Base-by-base conservation (phyloP, 1,140 invertebrate species). In the Acromyrmex charruanus region DNA sequence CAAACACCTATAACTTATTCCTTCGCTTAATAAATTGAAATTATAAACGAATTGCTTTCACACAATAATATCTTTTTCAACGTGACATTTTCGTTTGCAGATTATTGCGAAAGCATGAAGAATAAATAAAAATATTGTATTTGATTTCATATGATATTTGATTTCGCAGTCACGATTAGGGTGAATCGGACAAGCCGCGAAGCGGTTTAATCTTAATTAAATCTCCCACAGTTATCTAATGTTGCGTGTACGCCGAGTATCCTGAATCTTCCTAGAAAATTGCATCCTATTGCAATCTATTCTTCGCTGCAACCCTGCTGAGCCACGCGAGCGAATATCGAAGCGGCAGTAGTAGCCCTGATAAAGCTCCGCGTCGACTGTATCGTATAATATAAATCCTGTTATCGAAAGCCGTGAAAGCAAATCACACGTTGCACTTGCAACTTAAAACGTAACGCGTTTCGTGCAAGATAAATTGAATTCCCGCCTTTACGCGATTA, bases 161-260 rank as follows among this genome's bases (percentile, higher is more conserved):
- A 84, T 72, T 84, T 81, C n/a, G 55, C 55, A 31, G 16, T 16
- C 16, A 9, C 18, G 79, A 51, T 61, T 63, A 79, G 59, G 49
- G 44, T 5, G 7, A 7, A 77, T 85, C 59, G 80, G 61, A 74
- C 74, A 44, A 77, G 49, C 31, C 16, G 39, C 44, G n/a, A 35
- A 51, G 44, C 14, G 53, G 39, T 55, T 77, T 89, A 87, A 89
- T 91, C 90, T 87, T 88, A 91, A 91, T 88, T 87, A 88, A 90
- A 90, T 90, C 86, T 90, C 61, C 16, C 39, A 53, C 63, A 14
- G 75, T 80, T 79, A 77, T 81, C 69, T 77, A 90, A 88, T 87
- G 80, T 88, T 85, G 86, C 82, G 58, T 77, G 81, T 86, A 71
- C 69, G 59, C 79, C 68, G 5, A 35, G 69, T 71, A 90, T 89